phyloP scores from a whole-genome alignment of 2,888 invertebrate species.

The Eurois occulta region DNA sequence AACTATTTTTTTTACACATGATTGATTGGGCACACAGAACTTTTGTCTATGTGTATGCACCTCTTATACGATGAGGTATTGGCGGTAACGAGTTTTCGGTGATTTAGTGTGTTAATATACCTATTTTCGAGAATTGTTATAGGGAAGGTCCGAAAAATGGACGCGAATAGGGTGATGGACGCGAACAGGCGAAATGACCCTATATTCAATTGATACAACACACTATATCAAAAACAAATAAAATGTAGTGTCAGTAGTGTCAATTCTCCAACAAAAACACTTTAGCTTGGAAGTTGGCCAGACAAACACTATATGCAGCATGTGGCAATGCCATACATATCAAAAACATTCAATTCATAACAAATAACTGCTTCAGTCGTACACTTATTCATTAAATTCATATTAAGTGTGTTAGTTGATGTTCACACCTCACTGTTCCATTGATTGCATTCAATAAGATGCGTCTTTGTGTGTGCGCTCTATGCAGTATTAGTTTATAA shows the following conservation, averaged over 20 bases:
- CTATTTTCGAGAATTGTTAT: no score
- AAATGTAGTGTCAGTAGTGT: constrained; percentile 70
- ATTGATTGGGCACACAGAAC: no score
- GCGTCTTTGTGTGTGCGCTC: constrained; percentile 1
- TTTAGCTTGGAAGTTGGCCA: constrained; percentile 80
- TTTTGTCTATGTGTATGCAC: no score
- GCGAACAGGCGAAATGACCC: no score
- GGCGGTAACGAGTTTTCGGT: no score
- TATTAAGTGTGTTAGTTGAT: background rate
- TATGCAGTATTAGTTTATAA: constrained; percentile 14
- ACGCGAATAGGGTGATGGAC: no score
- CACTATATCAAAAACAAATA: constrained; percentile 66
- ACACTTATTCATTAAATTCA: constrained; percentile 38
- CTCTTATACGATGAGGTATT: no score
- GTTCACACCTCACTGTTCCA: constrained; percentile 26
- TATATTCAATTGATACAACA: no score
- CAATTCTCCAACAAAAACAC: constrained; percentile 71
- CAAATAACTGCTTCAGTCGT: constrained; percentile 32
- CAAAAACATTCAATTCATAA: constrained; percentile 64
- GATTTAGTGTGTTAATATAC: no score
- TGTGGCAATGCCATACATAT: constrained; percentile 67
- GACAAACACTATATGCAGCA: constrained; percentile 70
- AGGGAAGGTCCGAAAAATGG: no score
- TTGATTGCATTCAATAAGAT: constrained; percentile 22
- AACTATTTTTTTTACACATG: no score